Base-by-base conservation (phyloP, 2,888 invertebrate genomes). In the Diaperis boleti region DNA sequence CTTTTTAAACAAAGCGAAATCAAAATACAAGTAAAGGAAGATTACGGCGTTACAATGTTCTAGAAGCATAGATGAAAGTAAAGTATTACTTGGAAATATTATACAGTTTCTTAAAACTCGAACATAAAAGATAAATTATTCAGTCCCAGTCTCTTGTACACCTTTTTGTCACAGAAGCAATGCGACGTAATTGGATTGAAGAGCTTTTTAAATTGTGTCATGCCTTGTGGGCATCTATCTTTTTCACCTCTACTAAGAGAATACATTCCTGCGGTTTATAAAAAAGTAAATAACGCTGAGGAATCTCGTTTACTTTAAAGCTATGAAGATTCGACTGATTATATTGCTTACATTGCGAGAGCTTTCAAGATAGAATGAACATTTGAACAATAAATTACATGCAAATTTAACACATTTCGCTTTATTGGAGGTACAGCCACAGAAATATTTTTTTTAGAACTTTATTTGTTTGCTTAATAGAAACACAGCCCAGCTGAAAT, bases 221-320 rank as follows among this genome's bases (percentile, higher is more conserved):
- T 49, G 52, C 39, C 29, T 52, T 39, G 18, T 52, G 26, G 29
- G 37, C 52, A 52, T 52, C 39, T n/a, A 39, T 52, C 52, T 39
- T 39, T 52, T 39, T 52, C 52, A 22, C 13, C 39, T 33, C 50
- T 11, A n/a, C 42, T 35, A 33, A 37, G n/a, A 52, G 52, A 18
- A 52, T 35, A 52, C 52, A 52, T 52, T 52, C 52, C 52, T 52
- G 52, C 26, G 52, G 52, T 20, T 7, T 41, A 29, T 22, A 41
- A 54, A 54, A 54, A 54, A 29, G 41, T 54, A 42, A 54, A 54
- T 42, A 54, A 42, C 42, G 54, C 33, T 10, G 37, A 11, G n/a
- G 37, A 13, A 37, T 1, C 37, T 52, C 52, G 52, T 52, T 52
- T 52, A 37, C 13, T 26, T 18, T n/a, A 50, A 33, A 49, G 18